phyloP scores from a whole-genome alignment of 2,888 invertebrate genomes.

The Dromius quadrimaculatus region DNA sequence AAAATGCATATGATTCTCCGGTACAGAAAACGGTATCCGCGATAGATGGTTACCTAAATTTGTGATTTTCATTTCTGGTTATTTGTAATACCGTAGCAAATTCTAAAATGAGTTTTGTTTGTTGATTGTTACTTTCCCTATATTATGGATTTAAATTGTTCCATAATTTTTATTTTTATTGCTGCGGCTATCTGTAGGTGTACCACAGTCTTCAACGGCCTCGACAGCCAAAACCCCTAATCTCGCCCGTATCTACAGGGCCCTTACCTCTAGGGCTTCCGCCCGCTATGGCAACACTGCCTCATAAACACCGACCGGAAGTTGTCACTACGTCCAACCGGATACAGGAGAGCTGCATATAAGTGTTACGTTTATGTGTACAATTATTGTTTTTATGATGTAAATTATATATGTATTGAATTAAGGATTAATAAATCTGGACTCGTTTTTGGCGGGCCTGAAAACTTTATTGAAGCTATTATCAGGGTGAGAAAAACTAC shows the following conservation, averaged over 20 bases:
- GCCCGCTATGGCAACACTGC: constrained; percentile 65
- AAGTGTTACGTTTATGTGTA: constrained; percentile 63
- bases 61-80: no score
- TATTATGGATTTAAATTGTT: no score
- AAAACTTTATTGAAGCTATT: constrained; percentile 32
- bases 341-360: constrained; percentile 93
- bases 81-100: no score
- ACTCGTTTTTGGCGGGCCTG: constrained; percentile 26
- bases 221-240: constrained; percentile 19
- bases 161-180: not conserved
- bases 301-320: constrained; percentile 83
- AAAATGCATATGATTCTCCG: no score
- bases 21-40: no score
- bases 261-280: constrained; percentile 66
- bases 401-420: constrained; percentile 63
- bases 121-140: no score
- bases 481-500: no score
- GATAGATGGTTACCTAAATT: no score
- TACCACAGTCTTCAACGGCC: constrained; percentile 78
- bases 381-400: constrained; percentile 67
- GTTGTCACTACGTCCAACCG: constrained; percentile 89
- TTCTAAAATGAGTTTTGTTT: no score
- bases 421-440: constrained; percentile 47
- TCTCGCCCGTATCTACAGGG: constrained; percentile 57
- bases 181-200: constrained; percentile 71